A percentile compares a stretch with the other conserved stretches of the same genome.
Evolutionary conservation across 2,113 vertebrate species (phyloP).

Genomic region (Dicaeum eximium): DNA sequence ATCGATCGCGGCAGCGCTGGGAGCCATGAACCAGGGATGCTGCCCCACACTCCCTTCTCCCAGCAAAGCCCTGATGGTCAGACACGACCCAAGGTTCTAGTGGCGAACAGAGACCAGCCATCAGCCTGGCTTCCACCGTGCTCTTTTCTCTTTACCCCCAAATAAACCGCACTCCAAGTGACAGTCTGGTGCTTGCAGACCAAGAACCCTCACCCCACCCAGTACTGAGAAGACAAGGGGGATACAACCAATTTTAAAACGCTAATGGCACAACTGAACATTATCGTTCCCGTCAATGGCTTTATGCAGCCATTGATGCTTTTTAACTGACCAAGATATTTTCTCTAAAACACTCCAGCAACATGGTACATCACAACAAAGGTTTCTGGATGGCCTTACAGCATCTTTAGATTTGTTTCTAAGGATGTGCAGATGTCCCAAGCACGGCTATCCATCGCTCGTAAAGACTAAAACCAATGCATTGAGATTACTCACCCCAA

Average conservation of each 20-base stretch:
- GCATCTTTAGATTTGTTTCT: background rate
- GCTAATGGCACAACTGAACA: rapidly evolving
- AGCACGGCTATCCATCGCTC: rapidly evolving
- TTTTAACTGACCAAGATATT: background rate
- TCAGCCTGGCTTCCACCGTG: background rate
- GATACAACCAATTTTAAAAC: background rate
- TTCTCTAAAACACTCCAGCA: background rate
- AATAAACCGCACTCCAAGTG: background rate
- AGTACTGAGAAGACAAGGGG: background rate
- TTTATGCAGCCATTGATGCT: background rate
- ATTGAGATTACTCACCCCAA: background rate
- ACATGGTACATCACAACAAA: background rate
- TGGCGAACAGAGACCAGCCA: background rate
- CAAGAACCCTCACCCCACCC: background rate
- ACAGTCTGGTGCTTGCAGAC: background rate
- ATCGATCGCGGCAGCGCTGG: background rate
- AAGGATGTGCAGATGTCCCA: background rate
- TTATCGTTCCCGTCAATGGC: background rate
- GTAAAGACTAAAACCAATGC: background rate
- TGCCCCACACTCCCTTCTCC: background rate
- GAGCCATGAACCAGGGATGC: background rate
- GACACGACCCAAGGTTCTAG: background rate
- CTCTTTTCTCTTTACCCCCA: background rate
- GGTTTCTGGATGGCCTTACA: background rate
- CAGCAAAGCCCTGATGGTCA: background rate